phyloP scores from a whole-genome alignment of 2,888 invertebrate genomes.

The Neoascia interrupta region DNA sequence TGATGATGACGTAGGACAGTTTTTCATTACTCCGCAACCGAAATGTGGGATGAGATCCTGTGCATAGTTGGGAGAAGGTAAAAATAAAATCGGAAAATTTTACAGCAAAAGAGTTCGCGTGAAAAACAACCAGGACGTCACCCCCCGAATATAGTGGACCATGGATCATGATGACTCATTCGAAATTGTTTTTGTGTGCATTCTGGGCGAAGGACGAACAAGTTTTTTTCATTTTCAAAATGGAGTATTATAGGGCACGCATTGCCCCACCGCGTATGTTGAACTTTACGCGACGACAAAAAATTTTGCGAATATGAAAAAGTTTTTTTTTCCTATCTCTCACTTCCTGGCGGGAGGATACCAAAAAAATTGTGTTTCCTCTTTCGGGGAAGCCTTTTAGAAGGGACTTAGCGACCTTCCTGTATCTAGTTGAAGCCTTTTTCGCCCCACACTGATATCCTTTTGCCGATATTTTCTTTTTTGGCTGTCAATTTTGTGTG shows the following conservation, averaged over 20 bases:
- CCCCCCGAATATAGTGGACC: neutral
- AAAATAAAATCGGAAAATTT: slow-evolving; percentile 22
- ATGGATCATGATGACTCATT: slow-evolving; percentile 49
- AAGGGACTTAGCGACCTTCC: slow-evolving; percentile 13
- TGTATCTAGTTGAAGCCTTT: neutral
- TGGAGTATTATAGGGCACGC: neutral
- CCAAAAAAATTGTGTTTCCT: neutral
- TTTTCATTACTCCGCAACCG: slow-evolving; percentile 43
- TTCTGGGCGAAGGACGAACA: slow-evolving; percentile 40
- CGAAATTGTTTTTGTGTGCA: slow-evolving; percentile 20
- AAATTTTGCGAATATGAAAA: slow-evolving; percentile 25
- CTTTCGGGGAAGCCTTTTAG: neutral
- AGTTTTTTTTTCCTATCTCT: slow-evolving; percentile 14
- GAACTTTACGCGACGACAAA: slow-evolving; percentile 14
- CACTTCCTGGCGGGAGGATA: neutral
- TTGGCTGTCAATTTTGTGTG: neutral
- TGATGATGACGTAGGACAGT: slow-evolving; percentile 43
- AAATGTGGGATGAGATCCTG: neutral
- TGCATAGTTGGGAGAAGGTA: too few relatives aligned
- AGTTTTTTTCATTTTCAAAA: slow-evolving; percentile 36
- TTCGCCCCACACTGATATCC: too few relatives aligned
- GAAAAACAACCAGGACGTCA: neutral
- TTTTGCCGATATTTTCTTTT: too few relatives aligned
- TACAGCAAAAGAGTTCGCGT: neutral
- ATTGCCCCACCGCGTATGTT: neutral